Conservation (phyloP, 2,113 vertebrate genomes). For the Misgurnus anguillicaudatus region DNA sequence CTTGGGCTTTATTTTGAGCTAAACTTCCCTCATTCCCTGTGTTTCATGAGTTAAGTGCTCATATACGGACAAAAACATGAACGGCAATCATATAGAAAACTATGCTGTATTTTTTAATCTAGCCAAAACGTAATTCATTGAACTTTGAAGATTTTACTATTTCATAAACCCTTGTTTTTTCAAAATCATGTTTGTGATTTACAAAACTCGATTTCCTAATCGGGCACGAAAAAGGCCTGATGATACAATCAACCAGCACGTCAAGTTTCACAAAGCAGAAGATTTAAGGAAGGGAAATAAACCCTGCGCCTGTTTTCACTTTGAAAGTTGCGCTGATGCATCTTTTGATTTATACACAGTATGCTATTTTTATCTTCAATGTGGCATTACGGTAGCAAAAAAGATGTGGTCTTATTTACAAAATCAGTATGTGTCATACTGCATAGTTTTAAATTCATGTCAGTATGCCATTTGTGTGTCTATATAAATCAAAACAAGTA, state of each 20-base stretch:
- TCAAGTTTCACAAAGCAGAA: constrained; percentile 37
- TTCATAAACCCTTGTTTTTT: constrained; percentile 1
- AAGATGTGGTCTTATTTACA: constrained; percentile 38
- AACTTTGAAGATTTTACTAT: constrained; percentile 17
- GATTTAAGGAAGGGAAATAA: constrained; percentile 45
- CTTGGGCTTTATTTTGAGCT: constrained; percentile 33
- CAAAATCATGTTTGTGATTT: neutral
- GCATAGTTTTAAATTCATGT: constrained; percentile 26
- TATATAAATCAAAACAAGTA: constrained; percentile 42
- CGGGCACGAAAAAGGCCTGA: neutral
- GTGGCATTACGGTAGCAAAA: constrained; percentile 26
- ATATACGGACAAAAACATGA: constrained; percentile 33
- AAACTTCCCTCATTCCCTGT: constrained; percentile 43
- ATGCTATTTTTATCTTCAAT: constrained; percentile 11
- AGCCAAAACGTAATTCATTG: constrained; percentile 15
- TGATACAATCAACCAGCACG: constrained; percentile 25
- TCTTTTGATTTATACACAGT: constrained; percentile 16
- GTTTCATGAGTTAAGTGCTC: constrained; percentile 35
- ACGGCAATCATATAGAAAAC: constrained; percentile 51
- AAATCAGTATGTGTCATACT: constrained; percentile 34
- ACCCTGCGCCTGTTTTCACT: constrained; percentile 16
- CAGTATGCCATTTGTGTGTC: constrained; percentile 32
- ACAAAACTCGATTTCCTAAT: constrained; percentile 8
- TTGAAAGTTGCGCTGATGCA: constrained; percentile 8
- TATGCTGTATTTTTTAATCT: constrained; percentile 21